Conservation (phyloP, 2,888 invertebrate genomes). For the Phortica okadai region DNA sequence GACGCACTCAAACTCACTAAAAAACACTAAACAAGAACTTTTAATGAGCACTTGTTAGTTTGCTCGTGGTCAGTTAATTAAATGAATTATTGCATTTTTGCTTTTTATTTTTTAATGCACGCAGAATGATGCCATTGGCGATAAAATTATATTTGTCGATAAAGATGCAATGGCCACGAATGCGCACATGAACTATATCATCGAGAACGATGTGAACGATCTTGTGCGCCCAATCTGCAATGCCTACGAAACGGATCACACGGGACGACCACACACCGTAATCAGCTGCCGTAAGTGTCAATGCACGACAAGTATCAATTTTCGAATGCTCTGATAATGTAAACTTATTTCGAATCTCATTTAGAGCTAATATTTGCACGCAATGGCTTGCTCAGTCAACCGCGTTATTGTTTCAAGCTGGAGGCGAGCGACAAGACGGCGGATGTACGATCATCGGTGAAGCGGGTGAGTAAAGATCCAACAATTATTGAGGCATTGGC, state of each 20-base stretch:
- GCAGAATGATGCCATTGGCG: conserved; percentile 70
- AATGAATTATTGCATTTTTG: conserved; percentile 49
- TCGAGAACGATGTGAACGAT: conserved; percentile 69
- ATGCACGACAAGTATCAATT: conserved; percentile 7
- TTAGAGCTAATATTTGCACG: conserved; percentile 72
- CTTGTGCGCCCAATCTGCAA: conserved; percentile 70
- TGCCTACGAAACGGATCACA: conserved; percentile 74
- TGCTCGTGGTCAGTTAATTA: conserved; percentile 58
- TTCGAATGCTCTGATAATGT: not conserved
- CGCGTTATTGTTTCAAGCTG: conserved; percentile 78
- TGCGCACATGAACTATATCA: conserved; percentile 67
- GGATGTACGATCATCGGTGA: conserved; percentile 46
- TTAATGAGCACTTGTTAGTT: conserved; percentile 51
- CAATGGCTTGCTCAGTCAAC: conserved; percentile 67
- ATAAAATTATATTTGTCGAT: conserved; percentile 73
- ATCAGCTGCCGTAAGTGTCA: conserved; percentile 74
- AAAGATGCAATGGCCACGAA: conserved; percentile 73
- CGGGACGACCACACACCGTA: conserved; percentile 71
- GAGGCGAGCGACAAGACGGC: conserved; percentile 78
- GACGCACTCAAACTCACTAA: conserved; percentile 21
- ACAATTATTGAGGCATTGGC: not conserved
- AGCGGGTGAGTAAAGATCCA: conserved; percentile 1
- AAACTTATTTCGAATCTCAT: not conserved
- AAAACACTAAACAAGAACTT: conserved; percentile 38
- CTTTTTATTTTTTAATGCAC: conserved; percentile 29